phyloP scores from a whole-genome alignment of 2,888 invertebrate genomes.

The Acronicta leporina region DNA sequence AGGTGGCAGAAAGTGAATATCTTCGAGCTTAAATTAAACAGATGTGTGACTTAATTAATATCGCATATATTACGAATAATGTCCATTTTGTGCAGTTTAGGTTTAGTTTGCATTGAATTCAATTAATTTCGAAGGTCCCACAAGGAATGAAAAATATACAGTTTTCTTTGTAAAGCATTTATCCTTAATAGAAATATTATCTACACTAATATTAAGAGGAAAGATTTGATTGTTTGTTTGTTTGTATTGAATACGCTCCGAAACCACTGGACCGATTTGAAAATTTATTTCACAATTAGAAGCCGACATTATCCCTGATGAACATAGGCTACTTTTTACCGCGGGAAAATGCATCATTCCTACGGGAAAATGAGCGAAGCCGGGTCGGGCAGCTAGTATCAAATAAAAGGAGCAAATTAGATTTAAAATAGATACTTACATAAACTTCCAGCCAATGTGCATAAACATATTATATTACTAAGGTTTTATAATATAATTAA shows the following conservation, averaged over 20 bases:
- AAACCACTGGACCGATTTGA: no score
- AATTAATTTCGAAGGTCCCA: background rate
- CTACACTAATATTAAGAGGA: no score
- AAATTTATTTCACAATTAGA: no score
- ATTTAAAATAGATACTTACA: background rate
- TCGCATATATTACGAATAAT: no score
- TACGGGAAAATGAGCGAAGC: no score
- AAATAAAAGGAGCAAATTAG: background rate
- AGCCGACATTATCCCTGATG: no score
- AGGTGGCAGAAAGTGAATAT: slow-evolving; percentile 46
- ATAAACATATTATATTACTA: background rate
- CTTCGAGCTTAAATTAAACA: background rate
- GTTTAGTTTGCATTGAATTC: no score
- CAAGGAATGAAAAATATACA: background rate
- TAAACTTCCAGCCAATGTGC: background rate
- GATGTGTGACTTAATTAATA: background rate
- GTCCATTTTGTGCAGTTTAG: background rate
- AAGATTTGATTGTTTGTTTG: no score
- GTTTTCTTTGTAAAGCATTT: background rate
- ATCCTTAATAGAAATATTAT: background rate
- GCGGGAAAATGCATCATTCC: no score
- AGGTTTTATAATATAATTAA: slow-evolving; percentile 9
- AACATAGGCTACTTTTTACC: no score
- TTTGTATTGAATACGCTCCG: no score
- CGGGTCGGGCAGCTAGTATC: no score